A percentile compares a stretch with the other conserved stretches of the same genome.
phyloP scores from a whole-genome alignment of 2,888 invertebrate genomes.

The Keiferia lycopersicella region DNA sequence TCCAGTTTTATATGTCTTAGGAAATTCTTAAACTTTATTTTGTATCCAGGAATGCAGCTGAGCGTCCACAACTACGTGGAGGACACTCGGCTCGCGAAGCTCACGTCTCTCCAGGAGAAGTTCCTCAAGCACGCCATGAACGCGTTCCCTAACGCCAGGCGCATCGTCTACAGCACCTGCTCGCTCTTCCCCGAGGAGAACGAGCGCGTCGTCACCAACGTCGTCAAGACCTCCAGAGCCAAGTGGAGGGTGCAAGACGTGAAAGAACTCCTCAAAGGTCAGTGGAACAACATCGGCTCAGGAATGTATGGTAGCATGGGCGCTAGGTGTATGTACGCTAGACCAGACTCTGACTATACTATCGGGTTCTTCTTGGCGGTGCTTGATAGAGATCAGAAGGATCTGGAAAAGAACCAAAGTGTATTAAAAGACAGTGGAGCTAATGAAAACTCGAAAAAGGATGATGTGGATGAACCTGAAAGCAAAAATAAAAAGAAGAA shows the following conservation, averaged over 20 bases:
- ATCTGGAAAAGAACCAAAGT: constrained; percentile 50
- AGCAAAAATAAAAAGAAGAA: constrained; percentile 18
- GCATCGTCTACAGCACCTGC: constrained; percentile 98
- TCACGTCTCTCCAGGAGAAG: constrained; percentile 90
- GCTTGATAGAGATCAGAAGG: constrained; percentile 84
- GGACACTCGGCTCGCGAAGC: constrained; percentile 81
- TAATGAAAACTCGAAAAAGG: constrained; percentile 29
- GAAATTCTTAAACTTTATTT: not conserved
- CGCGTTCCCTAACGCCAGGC: constrained; percentile 89
- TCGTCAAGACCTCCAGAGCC: constrained; percentile 77
- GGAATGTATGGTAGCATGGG: constrained; percentile 84
- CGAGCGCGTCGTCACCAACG: constrained; percentile 92
- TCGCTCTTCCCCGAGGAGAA: constrained; percentile 95
- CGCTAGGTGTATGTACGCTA: constrained; percentile 89
- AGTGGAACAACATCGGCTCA: constrained; percentile 87
- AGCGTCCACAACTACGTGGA: constrained; percentile 70
- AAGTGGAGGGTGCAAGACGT: constrained; percentile 84
- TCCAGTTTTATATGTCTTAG: too few relatives aligned
- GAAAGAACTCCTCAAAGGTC: constrained; percentile 80
- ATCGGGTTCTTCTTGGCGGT: constrained; percentile 98
- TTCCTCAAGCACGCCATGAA: constrained; percentile 93
- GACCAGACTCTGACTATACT: constrained; percentile 88
- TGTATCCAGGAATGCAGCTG: constrained; percentile 64
- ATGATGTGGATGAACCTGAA: constrained; percentile 3
- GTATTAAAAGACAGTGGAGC: constrained; percentile 27